Conservation (phyloP, 2,888 invertebrate genomes). For the Harmothoe impar region DNA sequence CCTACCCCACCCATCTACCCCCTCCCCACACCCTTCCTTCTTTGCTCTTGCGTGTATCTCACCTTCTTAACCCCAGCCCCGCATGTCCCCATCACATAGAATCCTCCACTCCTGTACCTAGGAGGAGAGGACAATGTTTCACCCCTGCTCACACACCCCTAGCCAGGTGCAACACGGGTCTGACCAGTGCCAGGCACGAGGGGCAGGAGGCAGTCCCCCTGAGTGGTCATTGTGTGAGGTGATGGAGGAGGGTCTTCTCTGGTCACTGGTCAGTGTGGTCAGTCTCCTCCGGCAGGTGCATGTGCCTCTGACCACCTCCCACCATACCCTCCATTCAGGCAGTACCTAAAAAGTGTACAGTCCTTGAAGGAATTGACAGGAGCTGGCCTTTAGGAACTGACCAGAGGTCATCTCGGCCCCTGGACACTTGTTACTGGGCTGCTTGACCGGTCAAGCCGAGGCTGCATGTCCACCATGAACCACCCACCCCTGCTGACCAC, state of each 20-base stretch:
- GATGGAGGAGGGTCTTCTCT: constrained; percentile 23
- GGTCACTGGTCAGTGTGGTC: constrained; percentile 16
- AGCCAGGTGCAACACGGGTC: constrained; percentile 19
- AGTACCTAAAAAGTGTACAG: background rate
- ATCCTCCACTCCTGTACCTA: no score
- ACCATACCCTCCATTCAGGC: background rate
- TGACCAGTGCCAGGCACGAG: constrained; percentile 31
- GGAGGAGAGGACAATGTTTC: background rate
- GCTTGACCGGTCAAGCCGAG: background rate
- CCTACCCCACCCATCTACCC: no score
- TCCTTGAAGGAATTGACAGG: background rate
- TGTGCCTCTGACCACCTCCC: background rate
- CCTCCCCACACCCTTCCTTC: background rate
- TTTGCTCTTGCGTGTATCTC: background rate
- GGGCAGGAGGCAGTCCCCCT: background rate
- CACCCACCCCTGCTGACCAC: constrained; percentile 7
- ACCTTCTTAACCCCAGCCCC: background rate
- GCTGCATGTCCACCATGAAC: background rate
- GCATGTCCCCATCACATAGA: background rate
- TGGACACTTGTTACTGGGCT: constrained; percentile 22
- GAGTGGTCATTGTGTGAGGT: constrained; percentile 15
- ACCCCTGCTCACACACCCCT: background rate
- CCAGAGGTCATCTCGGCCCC: constrained; percentile 23
- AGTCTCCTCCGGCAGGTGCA: constrained; percentile 18
- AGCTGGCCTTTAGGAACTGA: background rate